Evolutionary conservation across 2,797 vertebrate genomes (phyloP).

Genomic region (Meda fulgida): DNA sequence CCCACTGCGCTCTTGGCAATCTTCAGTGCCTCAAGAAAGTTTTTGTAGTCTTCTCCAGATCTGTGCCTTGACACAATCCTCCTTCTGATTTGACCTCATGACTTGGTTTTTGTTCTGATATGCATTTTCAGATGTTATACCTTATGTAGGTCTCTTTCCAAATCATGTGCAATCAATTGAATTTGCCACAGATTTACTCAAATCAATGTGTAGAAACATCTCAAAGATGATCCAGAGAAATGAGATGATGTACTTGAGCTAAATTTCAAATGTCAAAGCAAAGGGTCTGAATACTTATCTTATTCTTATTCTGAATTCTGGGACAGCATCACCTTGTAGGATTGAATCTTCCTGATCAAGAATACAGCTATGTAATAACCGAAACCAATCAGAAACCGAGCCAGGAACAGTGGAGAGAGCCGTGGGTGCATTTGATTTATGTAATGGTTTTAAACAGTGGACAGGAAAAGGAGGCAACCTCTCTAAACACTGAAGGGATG

Average conservation of each 20-base stretch:
- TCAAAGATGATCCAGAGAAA: background rate
- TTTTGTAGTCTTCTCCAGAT: background rate
- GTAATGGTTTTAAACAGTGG: slow-evolving; percentile 5
- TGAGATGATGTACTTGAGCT: background rate
- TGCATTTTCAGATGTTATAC: background rate
- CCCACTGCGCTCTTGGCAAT: background rate
- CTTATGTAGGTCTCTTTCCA: background rate
- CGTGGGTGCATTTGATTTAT: slow-evolving; percentile 22
- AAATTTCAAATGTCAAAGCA: background rate
- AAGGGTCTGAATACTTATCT: background rate
- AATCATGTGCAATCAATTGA: background rate
- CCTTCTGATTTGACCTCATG: background rate
- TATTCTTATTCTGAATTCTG: slow-evolving; percentile 4
- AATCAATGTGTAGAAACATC: background rate
- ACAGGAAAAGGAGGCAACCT: slow-evolving; percentile 4
- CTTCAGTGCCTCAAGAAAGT: background rate
- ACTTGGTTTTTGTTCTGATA: background rate
- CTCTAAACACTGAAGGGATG: slow-evolving; percentile 17
- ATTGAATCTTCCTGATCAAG: slow-evolving; percentile 15
- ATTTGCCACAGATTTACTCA: background rate
- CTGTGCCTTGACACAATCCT: background rate
- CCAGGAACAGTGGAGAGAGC: background rate
- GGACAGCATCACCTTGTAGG: background rate
- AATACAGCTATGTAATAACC: background rate
- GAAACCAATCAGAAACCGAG: slow-evolving; percentile 5